Conservation (phyloP, 2,113 vertebrate species). For the Odocoileus hemionus region DNA sequence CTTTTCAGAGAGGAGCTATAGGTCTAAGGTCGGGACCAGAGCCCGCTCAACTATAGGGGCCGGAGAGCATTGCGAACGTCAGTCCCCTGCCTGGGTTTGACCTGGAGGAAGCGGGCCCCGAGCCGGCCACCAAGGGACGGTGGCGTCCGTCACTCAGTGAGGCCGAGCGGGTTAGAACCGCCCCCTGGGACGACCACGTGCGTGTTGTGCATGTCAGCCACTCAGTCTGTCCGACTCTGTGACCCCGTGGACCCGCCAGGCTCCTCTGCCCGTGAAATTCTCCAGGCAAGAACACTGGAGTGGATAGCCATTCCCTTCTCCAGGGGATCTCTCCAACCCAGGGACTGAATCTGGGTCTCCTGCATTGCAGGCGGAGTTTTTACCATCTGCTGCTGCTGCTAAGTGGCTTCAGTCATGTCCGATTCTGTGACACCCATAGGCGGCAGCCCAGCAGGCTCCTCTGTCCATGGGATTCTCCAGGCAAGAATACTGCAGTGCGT, state of each 20-base stretch:
- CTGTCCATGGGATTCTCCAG: neutral
- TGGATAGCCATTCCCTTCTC: too few species aligned
- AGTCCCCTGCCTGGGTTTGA: neutral
- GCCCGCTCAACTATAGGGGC: neutral
- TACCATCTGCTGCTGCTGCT: too few species aligned
- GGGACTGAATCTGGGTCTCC: too few species aligned
- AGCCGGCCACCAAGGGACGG: too few species aligned
- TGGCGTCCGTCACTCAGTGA: neutral
- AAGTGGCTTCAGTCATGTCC: too few species aligned
- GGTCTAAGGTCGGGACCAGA: neutral
- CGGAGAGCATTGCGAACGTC: neutral
- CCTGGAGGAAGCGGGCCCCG: neutral
- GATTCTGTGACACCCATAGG: too few species aligned
- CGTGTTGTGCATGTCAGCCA: too few species aligned
- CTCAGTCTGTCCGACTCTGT: neutral
- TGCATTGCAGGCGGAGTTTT: too few species aligned
- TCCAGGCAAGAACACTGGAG: too few species aligned
- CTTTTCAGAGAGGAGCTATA: neutral
- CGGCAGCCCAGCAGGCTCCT: neutral
- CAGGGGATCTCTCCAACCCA: too few species aligned
- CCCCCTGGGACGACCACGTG: neutral
- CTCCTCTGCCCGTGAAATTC: neutral
- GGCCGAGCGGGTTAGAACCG: too few species aligned
- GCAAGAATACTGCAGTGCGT: neutral
- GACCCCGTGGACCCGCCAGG: neutral